Evolutionary conservation across 1,140 invertebrate genomes (phyloP).

Genomic region (Papilio polyxenes): DNA sequence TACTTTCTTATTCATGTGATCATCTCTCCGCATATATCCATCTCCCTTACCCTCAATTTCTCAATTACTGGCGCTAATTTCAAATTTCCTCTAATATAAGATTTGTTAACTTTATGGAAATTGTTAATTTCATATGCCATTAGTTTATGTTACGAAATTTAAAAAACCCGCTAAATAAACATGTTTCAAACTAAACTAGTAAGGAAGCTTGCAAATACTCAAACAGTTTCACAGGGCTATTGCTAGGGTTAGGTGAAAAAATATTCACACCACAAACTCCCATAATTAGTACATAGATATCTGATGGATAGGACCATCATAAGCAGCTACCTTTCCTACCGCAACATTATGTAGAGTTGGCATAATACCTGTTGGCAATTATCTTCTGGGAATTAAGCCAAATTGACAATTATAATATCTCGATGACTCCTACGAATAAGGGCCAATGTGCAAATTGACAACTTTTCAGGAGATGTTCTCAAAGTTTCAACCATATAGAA

Average conservation of each 20-base stretch:
- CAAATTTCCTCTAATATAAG: too few species aligned
- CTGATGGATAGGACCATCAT: not conserved
- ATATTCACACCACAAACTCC: not conserved
- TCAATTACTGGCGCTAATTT: too few species aligned
- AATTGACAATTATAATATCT: too few species aligned
- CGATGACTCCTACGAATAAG: too few species aligned
- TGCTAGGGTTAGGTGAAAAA: not conserved
- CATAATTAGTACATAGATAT: not conserved
- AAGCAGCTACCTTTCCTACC: too few species aligned
- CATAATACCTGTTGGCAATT: not conserved
- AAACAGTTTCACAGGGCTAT: slow-evolving; percentile 2
- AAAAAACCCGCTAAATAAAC: not conserved
- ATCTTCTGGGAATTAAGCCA: too few species aligned
- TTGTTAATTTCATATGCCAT: not conserved
- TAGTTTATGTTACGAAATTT: not conserved
- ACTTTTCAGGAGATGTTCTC: too few species aligned
- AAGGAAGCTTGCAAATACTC: not conserved
- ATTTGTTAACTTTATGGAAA: not conserved
- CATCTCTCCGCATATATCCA: too few species aligned
- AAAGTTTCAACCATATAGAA: too few species aligned
- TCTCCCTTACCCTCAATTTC: too few species aligned
- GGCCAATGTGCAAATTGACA: too few species aligned
- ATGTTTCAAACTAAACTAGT: not conserved
- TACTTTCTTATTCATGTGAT: too few species aligned
- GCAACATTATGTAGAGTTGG: not conserved